Conservation (phyloP, 2,888 invertebrate genomes). For the Choristoneura rosaceana region DNA sequence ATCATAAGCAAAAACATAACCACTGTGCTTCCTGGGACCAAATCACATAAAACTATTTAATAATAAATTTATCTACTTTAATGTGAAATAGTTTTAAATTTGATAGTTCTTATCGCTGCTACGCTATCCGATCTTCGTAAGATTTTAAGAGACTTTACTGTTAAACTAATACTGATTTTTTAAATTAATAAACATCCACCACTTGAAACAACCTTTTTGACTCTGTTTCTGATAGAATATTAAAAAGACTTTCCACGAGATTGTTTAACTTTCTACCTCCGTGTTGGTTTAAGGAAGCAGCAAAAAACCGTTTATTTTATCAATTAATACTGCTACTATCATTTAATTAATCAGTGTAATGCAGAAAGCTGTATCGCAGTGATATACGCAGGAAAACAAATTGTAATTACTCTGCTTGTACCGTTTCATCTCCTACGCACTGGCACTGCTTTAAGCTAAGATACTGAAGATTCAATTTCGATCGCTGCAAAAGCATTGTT, state of each 20-base stretch:
- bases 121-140: too few relatives aligned
- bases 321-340: constrained; percentile 67
- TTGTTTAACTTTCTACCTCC: constrained; percentile 44
- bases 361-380: constrained; percentile 60
- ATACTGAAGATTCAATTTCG: constrained; percentile 38
- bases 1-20: too few relatives aligned
- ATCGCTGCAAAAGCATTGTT: constrained; percentile 36
- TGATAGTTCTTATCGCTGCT: too few relatives aligned
- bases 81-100: too few relatives aligned
- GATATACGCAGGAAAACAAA: constrained; percentile 64
- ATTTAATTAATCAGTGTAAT: constrained; percentile 72
- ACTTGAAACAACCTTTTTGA: background rate
- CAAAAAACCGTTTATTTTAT: constrained; percentile 58
- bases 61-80: too few relatives aligned
- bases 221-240: background rate
- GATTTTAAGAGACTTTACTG: background rate
- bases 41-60: too few relatives aligned
- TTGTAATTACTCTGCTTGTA: constrained; percentile 60
- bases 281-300: constrained; percentile 53
- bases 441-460: constrained; percentile 23
- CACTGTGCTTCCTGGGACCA: too few relatives aligned
- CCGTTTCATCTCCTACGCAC: constrained; percentile 43
- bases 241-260: constrained; percentile 31
- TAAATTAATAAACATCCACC: background rate
- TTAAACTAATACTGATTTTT: background rate